phyloP scores from a whole-genome alignment of 2,888 invertebrate genomes.

The Tetheella fluctuosa region DNA sequence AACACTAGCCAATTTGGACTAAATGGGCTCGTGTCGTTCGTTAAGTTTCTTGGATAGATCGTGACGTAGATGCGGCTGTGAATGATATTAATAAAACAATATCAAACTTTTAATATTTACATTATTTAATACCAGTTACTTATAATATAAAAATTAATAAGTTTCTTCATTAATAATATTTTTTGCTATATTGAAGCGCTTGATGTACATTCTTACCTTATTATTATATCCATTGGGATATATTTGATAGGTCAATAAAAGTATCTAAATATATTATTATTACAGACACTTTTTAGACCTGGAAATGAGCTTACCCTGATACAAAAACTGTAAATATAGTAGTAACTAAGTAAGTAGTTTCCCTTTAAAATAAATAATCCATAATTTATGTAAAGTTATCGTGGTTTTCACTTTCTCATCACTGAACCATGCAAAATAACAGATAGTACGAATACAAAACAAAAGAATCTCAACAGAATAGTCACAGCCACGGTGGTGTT shows the following conservation, averaged over 20 bases:
- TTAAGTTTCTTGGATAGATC: conserved; percentile 20
- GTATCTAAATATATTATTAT: too few species aligned
- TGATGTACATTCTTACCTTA: too few species aligned
- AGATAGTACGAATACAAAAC: background rate
- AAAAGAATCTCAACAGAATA: conserved; percentile 15
- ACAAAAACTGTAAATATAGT: background rate
- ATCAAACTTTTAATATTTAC: background rate
- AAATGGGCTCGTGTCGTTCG: conserved; percentile 27
- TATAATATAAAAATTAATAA: too few species aligned
- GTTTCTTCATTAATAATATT: too few species aligned
- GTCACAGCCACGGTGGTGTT: conserved; percentile 22
- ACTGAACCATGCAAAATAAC: background rate
- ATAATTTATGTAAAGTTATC: background rate
- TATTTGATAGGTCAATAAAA: too few species aligned
- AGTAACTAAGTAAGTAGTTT: background rate
- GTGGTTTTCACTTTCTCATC: background rate
- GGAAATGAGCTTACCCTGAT: too few species aligned
- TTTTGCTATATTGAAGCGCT: too few species aligned
- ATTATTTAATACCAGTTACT: too few species aligned
- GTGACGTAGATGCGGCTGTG: conserved; percentile 12
- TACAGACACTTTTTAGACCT: too few species aligned
- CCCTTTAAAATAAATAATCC: background rate
- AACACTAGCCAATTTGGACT: conserved; percentile 26
- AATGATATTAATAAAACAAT: too few species aligned
- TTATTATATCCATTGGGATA: too few species aligned